phyloP scores from a whole-genome alignment of 2,797 vertebrate genomes.

The Denticeps clupeoides region DNA sequence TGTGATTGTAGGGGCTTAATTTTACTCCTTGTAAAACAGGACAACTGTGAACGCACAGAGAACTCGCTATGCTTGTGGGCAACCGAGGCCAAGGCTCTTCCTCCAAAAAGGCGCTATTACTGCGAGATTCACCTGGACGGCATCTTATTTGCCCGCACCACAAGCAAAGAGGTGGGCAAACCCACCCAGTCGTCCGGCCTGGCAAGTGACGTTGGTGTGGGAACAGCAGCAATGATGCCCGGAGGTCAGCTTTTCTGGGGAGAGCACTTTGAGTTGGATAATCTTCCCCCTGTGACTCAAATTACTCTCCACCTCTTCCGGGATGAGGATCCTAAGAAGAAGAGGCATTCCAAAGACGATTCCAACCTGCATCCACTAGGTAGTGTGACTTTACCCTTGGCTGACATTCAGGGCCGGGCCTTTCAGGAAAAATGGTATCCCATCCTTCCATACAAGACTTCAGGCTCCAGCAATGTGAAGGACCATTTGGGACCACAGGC shows the following conservation, averaged over 20 bases:
- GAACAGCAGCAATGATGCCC: slow-evolving; percentile 15
- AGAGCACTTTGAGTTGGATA: slow-evolving; percentile 79
- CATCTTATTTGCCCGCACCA: slow-evolving; percentile 72
- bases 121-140: slow-evolving; percentile 79
- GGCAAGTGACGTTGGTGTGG: slow-evolving; percentile 35
- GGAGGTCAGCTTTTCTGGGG: slow-evolving; percentile 78
- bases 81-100: slow-evolving; percentile 79
- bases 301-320: slow-evolving; percentile 70
- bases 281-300: slow-evolving; percentile 66
- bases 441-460: slow-evolving; percentile 50
- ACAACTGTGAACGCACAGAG: slow-evolving; percentile 79
- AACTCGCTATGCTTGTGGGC: slow-evolving; percentile 79
- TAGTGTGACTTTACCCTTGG: slow-evolving; percentile 60
- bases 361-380: slow-evolving; percentile 51
- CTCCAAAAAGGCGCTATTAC: slow-evolving; percentile 59
- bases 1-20: neutral
- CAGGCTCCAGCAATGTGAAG: slow-evolving; percentile 33
- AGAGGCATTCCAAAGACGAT: slow-evolving; percentile 55
- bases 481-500: slow-evolving; percentile 52
- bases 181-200: slow-evolving; percentile 37
- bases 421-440: slow-evolving; percentile 81
- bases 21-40: slow-evolving; percentile 49
- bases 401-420: slow-evolving; percentile 52
- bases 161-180: slow-evolving; percentile 54
- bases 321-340: slow-evolving; percentile 67